A percentile compares a stretch with the other conserved stretches of the same genome.
Conservation (phyloP, 2,113 vertebrate species). For the Platycercus adscitus region DNA sequence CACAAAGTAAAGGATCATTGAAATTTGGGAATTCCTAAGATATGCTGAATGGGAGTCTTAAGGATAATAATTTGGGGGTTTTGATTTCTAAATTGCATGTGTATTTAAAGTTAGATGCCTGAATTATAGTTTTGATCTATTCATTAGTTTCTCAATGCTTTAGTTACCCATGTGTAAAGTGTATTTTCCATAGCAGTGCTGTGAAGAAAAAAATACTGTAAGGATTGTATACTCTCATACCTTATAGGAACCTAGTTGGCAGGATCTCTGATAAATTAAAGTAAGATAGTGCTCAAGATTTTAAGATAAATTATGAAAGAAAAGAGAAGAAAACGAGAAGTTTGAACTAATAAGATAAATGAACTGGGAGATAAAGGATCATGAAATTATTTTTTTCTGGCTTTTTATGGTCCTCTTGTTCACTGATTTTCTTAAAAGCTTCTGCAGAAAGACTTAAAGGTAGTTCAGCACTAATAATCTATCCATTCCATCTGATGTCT, state of each 20-base stretch:
- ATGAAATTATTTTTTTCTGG: not conserved
- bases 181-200: not conserved
- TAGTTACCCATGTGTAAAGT: not conserved
- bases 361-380: not conserved
- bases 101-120: not conserved
- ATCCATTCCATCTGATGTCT: not conserved
- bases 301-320: not conserved
- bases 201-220: not conserved
- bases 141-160: not conserved
- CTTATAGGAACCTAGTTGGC: not conserved
- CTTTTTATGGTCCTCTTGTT: not conserved
- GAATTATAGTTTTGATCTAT: not conserved
- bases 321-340: not conserved
- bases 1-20: not conserved
- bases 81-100: not conserved
- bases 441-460: not conserved
- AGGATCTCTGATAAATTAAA: not conserved
- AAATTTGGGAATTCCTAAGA: not conserved
- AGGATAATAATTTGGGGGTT: not conserved
- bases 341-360: not conserved
- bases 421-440: not conserved
- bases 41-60: not conserved
- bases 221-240: not conserved
- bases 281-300: not conserved
- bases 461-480: not conserved